Percentiles rank a stretch among this genome's conserved stretches.
phyloP scores from a whole-genome alignment of 2,113 vertebrate species.

The Morone chrysops region DNA sequence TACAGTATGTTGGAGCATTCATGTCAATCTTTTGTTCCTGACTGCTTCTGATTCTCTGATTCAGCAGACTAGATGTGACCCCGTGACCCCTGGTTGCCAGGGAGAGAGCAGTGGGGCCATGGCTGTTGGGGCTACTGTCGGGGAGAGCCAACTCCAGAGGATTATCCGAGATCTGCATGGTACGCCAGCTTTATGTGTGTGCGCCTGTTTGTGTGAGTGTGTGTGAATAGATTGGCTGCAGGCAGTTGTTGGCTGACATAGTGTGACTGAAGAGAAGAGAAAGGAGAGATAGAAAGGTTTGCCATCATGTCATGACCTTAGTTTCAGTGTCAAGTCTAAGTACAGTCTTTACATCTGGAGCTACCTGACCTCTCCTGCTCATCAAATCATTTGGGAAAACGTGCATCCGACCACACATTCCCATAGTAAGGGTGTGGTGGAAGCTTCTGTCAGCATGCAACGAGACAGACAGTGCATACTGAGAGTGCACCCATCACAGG shows the following conservation, averaged over 20 bases:
- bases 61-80: constrained; percentile 79
- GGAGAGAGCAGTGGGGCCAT: constrained; percentile 81
- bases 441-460: constrained; percentile 63
- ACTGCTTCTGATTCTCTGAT: constrained; percentile 77
- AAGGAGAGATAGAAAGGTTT: constrained; percentile 31
- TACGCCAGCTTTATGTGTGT: constrained; percentile 74
- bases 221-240: constrained; percentile 40
- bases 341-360: constrained; percentile 2
- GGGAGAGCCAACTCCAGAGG: constrained; percentile 93
- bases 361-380: background rate
- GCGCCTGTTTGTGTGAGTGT: constrained; percentile 21
- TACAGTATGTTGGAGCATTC: constrained; percentile 29
- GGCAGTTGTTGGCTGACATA: constrained; percentile 34
- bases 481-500: constrained; percentile 61
- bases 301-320: constrained; percentile 19
- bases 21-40: constrained; percentile 50
- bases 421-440: constrained; percentile 45
- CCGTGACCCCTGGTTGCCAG: constrained; percentile 73
- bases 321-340: background rate
- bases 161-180: constrained; percentile 95
- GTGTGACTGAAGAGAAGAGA: constrained; percentile 30
- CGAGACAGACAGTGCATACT: constrained; percentile 48
- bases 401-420: constrained; percentile 16
- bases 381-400: constrained; percentile 19
- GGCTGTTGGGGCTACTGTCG: constrained; percentile 82